Percentiles rank a stretch among this genome's conserved stretches.
These are phyloP conservation scores for Megaptera novaeangliae DNA, from an alignment of 2,113 vertebrate genomes.

Conservation along the genomic window DNA sequence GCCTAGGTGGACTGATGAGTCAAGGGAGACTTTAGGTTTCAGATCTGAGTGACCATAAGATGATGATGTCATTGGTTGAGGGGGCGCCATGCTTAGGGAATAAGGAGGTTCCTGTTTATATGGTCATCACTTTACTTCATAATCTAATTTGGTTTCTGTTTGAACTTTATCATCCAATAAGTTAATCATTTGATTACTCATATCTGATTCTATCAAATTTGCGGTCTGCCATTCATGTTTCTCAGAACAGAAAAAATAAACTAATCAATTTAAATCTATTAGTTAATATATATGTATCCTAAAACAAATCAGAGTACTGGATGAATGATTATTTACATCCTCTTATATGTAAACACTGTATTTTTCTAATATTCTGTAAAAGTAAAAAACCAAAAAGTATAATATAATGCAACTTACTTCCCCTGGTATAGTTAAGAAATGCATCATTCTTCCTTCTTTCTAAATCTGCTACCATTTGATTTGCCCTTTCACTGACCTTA, in stretches of 20 bases:
- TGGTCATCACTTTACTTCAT: neutral
- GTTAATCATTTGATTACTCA: neutral
- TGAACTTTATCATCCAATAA: neutral
- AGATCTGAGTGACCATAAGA: neutral
- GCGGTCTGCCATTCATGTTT: neutral
- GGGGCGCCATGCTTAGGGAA: neutral
- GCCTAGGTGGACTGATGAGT: neutral
- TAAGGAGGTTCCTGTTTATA: neutral
- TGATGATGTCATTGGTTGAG: neutral
- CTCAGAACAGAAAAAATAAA: neutral
- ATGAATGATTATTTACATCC: neutral
- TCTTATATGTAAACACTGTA: neutral
- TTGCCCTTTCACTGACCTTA: slow-evolving; percentile 55
- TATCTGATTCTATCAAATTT: neutral
- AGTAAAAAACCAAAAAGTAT: neutral
- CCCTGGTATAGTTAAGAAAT: neutral
- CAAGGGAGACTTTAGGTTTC: neutral
- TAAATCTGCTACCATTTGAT: neutral
- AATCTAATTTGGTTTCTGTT: neutral
- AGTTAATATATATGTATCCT: neutral
- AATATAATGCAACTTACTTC: neutral
- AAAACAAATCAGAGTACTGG: neutral
- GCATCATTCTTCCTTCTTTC: slow-evolving; percentile 17
- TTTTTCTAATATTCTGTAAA: neutral
- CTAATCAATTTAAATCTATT: neutral